phyloP scores from a whole-genome alignment of 1,140 invertebrate species.

The Bombus polaris region DNA sequence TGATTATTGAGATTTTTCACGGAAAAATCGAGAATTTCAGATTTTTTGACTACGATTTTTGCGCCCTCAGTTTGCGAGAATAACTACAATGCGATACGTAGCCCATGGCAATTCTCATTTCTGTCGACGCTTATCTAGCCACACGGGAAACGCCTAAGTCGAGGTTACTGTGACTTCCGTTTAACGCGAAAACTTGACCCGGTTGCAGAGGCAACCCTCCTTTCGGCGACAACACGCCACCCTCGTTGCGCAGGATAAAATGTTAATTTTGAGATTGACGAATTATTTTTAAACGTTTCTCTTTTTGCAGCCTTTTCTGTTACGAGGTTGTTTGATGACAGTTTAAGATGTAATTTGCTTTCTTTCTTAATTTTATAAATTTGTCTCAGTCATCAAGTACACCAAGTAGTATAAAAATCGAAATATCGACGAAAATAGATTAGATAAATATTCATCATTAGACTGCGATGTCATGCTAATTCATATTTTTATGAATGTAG shows the following conservation, averaged over 20 bases:
- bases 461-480: background rate
- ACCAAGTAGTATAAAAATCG: too few species aligned
- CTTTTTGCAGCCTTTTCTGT: too few species aligned
- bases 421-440: too few species aligned
- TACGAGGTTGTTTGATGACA: too few species aligned
- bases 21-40: constrained; percentile 34
- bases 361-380: too few species aligned
- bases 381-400: too few species aligned
- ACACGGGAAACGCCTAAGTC: constrained; percentile 51
- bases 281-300: constrained; percentile 17
- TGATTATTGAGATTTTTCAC: constrained; percentile 30
- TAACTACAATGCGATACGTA: constrained; percentile 17
- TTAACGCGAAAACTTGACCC: constrained; percentile 55
- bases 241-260: background rate
- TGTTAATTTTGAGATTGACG: background rate
- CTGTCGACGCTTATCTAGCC: constrained; percentile 59
- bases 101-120: constrained; percentile 44
- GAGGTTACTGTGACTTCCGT: constrained; percentile 53
- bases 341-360: too few species aligned
- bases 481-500: background rate
- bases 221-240: background rate
- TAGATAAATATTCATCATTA: too few species aligned
- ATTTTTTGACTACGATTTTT: constrained; percentile 11
- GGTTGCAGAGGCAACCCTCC: background rate
- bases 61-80: background rate